These are phyloP conservation scores for Bombyx mori DNA, from an alignment of 1,140 invertebrate species.

Conservation along the genomic window ASM3026992v2 NC_085117.1:9916001-9916500, in stretches of 20 bases:
- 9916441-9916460: constrained; percentile 67
- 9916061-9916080: no score
- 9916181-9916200: no score
- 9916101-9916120: no score
- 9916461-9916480: constrained; percentile 51
- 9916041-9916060: no score
- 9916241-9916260: background rate
- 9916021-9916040: no score
- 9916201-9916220: background rate
- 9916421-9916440: constrained; percentile 62
- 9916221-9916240: background rate
- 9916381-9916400: constrained; percentile 62
- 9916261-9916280: background rate
- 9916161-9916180: no score
- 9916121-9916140: no score
- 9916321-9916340: constrained; percentile 43
- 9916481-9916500: constrained; percentile 21
- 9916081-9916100: no score
- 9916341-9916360: constrained; percentile 63
- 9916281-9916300: constrained; percentile 1
- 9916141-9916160: no score
- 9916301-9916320: background rate
- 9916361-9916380: constrained; percentile 26
- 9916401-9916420: constrained; percentile 61
- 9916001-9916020: no score